Evolutionary conservation across 2,888 invertebrate genomes (phyloP), one percentile per base, ranked within the genome.

Genomic region (Timema podura): DNA sequence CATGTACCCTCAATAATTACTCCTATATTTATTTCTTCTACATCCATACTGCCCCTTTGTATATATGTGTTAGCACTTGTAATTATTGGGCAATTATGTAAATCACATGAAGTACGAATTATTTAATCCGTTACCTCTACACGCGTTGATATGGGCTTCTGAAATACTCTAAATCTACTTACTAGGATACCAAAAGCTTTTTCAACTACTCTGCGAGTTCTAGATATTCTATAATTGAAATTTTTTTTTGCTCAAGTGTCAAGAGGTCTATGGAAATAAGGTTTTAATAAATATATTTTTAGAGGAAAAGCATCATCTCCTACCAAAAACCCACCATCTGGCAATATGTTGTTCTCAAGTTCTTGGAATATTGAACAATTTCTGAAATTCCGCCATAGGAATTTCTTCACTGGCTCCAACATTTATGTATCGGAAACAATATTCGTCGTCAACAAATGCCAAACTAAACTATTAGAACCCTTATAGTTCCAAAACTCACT

Each of bases 151-250:
- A 51, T 51, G n/a, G n/a, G 51, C 51, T 51, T 51, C n/a, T 11
- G 51, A 51, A 51, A 51, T n/a, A 51, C n/a, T n/a, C 51, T 13
- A 51, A 11, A 51, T 51, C 51, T 51, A 51, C n/a, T 51, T 51
- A n/a, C 11, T 51, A 51, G n/a, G 11, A 51, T 51, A 51, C 51
- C 11, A n/a, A 51, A 51, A n/a, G 51, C 51, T 2, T 30, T 51
- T 51, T 51, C 51, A 13, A 51, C 51, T 51, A 51, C 51, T 51
- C 51, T 51, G n/a, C 51, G 51, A n/a, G 51, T 3, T 51, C 1
- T 51, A 11, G n/a, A 51, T n/a, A 51, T 13, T 51, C 51, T 51
- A 51, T 51, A 51, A n/a, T 51, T 51, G 51, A 51, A 51, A 51
- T 51, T 51, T 51, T 51, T 51, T 51, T 51, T 51, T 51, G 11